phyloP scores from a whole-genome alignment of 2,797 vertebrate genomes.

The Manis crassicaudata region DNA sequence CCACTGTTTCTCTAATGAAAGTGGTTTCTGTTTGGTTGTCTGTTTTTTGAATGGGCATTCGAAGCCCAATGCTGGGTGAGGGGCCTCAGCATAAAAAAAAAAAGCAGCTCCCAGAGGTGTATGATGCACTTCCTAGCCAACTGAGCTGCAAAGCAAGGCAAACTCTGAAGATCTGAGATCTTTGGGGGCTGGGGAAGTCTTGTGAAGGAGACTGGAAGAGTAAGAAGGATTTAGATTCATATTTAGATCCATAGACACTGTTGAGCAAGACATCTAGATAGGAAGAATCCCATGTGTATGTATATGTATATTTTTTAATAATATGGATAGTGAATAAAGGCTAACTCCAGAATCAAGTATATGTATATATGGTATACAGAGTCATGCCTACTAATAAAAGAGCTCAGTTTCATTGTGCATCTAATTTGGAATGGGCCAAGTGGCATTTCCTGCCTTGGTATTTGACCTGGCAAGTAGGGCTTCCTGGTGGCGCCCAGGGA shows the following conservation, averaged over 20 bases:
- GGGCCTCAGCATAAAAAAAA: not conserved
- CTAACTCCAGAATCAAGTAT: not conserved
- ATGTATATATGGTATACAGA: not conserved
- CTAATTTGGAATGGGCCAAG: not conserved
- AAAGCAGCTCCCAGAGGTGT: not conserved
- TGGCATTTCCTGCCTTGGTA: not conserved
- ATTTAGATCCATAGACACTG: not conserved
- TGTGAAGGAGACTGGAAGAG: not conserved
- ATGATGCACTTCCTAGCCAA: not conserved
- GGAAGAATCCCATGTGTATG: not conserved
- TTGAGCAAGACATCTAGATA: not conserved
- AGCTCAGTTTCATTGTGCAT: not conserved
- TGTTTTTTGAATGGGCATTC: not conserved
- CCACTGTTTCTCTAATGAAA: not conserved
- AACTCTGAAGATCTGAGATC: not conserved
- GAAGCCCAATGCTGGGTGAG: not conserved
- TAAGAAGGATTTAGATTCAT: not conserved
- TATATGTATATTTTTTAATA: not conserved
- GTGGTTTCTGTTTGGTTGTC: not conserved
- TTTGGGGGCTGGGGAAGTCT: not conserved
- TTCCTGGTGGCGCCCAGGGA: not conserved
- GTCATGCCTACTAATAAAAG: not conserved
- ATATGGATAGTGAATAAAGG: not conserved
- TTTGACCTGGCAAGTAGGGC: not conserved
- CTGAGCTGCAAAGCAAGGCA: not conserved